Base-by-base conservation (phyloP, 2,888 invertebrate species). In the Caenorhabditis sinica region DNA sequence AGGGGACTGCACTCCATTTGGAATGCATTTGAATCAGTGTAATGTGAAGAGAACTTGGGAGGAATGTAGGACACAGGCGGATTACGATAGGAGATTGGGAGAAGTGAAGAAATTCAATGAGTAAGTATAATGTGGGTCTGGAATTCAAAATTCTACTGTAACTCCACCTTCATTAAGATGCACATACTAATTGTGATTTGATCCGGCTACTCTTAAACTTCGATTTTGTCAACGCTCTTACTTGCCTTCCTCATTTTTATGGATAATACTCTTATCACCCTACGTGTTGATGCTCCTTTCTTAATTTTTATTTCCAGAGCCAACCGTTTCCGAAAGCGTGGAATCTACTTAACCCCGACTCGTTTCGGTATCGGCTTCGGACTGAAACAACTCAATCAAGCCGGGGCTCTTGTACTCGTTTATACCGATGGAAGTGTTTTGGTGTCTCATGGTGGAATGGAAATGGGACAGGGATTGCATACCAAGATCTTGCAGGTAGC, bases 401-500 rank as follows among this genome's bases (percentile, higher is more conserved):
- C 95, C 2, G 97, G 96, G 9, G 97, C 97, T 0, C 94, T 98
- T 73, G 95, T 98, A 1, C 95, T 96, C 58, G 95, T 97, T n/a
- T 97, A 97, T 92, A 94, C 94, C 11, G 94, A 95, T 90, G 92
- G 94, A n/a, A 96, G 97, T 0, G 96, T 98, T 2, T 94, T 97
- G 15, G 90, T 98, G 23, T 95, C 96, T 0, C 97, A 97, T 93
- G 94, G 94, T 49, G 97, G 97, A n/a, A 96, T 96, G 11, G 98
- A 98, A 94, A 97, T 98, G 96, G 98, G 98, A 0, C 98, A 98
- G 94, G 98, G 98, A 1, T 94, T 98, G 5, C 96, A 97, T 93
- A 98, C 96, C 0, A 98, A 98, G 94, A 96, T 97, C 96, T 95
- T 96, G 73, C 97, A 97, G 95, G 94, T 94, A n/a, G n/a, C n/a